Evolutionary conservation across 2,113 vertebrate genomes (phyloP).

Genomic region (Cyanocitta stelleri): DNA sequence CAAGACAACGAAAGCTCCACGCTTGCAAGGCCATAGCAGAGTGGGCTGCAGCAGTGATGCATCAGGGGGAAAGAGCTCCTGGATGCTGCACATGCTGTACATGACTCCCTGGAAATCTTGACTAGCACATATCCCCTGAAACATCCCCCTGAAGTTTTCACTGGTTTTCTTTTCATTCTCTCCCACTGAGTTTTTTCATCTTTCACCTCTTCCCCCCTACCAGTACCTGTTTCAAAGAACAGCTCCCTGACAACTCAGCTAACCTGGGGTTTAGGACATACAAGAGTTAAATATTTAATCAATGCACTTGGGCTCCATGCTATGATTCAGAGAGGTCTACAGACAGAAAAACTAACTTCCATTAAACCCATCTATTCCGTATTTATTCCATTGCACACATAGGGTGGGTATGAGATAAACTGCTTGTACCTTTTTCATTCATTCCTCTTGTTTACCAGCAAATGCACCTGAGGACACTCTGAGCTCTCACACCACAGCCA

Average conservation of each 20-base stretch:
- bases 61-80: not conserved
- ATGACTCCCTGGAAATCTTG: not conserved
- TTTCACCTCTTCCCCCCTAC: not conserved
- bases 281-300: not conserved
- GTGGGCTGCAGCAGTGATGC: not conserved
- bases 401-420: not conserved
- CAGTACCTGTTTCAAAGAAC: not conserved
- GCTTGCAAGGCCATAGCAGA: not conserved
- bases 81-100: not conserved
- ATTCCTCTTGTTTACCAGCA: not conserved
- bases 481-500: not conserved
- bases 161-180: not conserved
- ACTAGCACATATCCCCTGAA: not conserved
- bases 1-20: not conserved
- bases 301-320: not conserved
- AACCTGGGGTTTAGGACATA: not conserved
- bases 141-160: not conserved
- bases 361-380: not conserved
- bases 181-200: not conserved
- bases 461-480: not conserved
- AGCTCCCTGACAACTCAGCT: not conserved
- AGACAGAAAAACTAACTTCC: not conserved
- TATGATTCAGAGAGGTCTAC: not conserved
- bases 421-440: not conserved
- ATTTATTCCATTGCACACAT: not conserved